A percentile compares a stretch with the other conserved stretches of the same genome.
Evolutionary conservation across 2,888 invertebrate species (phyloP).

Genomic region (Drosophila differens): DNA sequence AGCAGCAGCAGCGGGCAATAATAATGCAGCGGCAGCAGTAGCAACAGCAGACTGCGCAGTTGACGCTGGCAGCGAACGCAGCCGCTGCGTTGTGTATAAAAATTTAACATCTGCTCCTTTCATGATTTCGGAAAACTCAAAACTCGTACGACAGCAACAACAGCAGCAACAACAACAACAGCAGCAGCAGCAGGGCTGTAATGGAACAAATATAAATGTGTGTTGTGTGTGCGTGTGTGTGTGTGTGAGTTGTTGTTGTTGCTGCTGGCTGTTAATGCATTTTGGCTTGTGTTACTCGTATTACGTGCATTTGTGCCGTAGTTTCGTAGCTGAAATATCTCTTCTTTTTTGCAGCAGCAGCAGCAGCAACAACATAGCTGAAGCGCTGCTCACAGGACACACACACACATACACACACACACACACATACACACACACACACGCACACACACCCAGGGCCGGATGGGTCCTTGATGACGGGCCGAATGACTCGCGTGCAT

Average conservation of each 20-base stretch:
- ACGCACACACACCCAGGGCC: constrained; percentile 12
- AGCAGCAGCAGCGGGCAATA: constrained; percentile 53
- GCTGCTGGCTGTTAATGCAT: constrained; percentile 74
- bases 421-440: constrained; percentile 3
- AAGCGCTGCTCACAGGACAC: constrained; percentile 43
- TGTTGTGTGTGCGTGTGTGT: constrained; percentile 27
- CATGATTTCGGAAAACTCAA: constrained; percentile 85
- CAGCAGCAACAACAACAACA: constrained; percentile 46
- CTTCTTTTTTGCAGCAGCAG: constrained; percentile 22
- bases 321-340: constrained; percentile 54
- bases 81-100: constrained; percentile 74
- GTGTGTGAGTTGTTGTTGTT: constrained; percentile 32
- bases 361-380: constrained; percentile 17
- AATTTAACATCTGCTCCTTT: constrained; percentile 85
- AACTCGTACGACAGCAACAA: constrained; percentile 74
- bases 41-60: constrained; percentile 31
- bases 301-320: constrained; percentile 79
- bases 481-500: constrained; percentile 66
- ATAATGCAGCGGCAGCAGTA: constrained; percentile 56
- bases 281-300: constrained; percentile 79
- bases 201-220: constrained; percentile 72
- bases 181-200: constrained; percentile 63
- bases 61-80: constrained; percentile 40
- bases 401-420: constrained; percentile 11
- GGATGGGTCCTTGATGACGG: constrained; percentile 64